A percentile compares a stretch with the other conserved stretches of the same genome.
Conservation (phyloP, 2,888 invertebrate genomes). For the Cheilosia scutellata region DNA sequence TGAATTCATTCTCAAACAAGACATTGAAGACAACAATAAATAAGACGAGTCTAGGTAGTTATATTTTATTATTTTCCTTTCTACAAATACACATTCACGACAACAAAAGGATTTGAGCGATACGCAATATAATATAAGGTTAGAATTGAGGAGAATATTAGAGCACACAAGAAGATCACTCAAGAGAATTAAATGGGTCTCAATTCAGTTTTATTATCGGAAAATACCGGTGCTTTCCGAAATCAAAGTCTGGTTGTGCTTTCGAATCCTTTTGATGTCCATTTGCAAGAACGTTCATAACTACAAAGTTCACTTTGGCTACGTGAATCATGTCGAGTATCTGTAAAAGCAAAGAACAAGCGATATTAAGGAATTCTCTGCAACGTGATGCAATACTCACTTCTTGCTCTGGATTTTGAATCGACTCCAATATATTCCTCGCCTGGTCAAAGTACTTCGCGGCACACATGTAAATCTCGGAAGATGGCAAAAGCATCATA, state of each 20-base stretch:
- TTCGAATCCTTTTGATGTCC: slow-evolving; percentile 96
- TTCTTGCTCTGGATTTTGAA: slow-evolving; percentile 92
- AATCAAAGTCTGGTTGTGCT: slow-evolving; percentile 95
- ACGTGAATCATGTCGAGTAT: slow-evolving; percentile 93
- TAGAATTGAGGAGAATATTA: background rate
- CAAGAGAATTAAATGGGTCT: slow-evolving; percentile 13
- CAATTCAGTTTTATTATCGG: slow-evolving; percentile 91
- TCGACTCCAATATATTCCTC: slow-evolving; percentile 92
- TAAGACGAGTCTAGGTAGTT: slow-evolving; percentile 20
- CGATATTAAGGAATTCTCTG: background rate
- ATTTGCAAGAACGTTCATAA: slow-evolving; percentile 95
- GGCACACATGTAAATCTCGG: slow-evolving; percentile 91
- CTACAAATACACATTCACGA: slow-evolving; percentile 18
- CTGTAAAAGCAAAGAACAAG: slow-evolving; percentile 84
- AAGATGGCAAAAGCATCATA: slow-evolving; percentile 86
- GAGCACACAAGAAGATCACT: background rate
- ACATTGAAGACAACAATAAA: slow-evolving; percentile 84
- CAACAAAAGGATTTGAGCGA: slow-evolving; percentile 15
- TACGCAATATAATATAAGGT: background rate
- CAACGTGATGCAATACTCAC: slow-evolving; percentile 83
- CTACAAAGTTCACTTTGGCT: slow-evolving; percentile 97
- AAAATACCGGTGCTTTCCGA: slow-evolving; percentile 94
- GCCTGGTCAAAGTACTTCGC: slow-evolving; percentile 97
- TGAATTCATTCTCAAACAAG: slow-evolving; percentile 95
- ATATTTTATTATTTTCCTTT: slow-evolving; percentile 38